Percentiles rank a stretch among this genome's conserved stretches.
phyloP scores from a whole-genome alignment of 2,888 invertebrate species.

The Seladonia tumulorum region DNA sequence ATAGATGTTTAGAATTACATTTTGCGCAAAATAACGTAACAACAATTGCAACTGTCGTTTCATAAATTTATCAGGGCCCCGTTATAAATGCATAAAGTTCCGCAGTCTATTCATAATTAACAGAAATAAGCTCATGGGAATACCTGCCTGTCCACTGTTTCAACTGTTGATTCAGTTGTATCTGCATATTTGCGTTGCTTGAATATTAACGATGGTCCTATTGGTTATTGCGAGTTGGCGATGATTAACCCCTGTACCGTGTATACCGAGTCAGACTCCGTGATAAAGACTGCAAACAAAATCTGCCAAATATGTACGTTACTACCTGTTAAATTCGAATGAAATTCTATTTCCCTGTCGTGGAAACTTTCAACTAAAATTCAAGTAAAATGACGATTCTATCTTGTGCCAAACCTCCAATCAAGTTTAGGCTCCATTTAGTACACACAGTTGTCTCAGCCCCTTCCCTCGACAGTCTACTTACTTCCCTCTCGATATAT shows the following conservation, averaged over 20 bases:
- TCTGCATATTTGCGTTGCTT: constrained; percentile 3
- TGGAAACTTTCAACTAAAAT: not conserved
- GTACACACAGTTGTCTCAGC: too few relatives aligned
- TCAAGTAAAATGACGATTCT: not conserved
- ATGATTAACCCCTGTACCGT: not conserved
- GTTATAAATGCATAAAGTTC: not conserved
- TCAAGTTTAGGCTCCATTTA: too few relatives aligned
- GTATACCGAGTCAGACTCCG: not conserved
- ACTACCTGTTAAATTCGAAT: not conserved
- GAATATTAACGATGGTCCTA: constrained; percentile 4
- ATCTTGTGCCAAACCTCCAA: too few relatives aligned
- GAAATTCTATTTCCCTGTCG: not conserved
- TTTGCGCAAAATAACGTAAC: too few relatives aligned
- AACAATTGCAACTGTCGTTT: not conserved
- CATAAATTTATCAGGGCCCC: not conserved
- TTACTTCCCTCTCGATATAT: too few relatives aligned
- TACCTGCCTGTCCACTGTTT: not conserved
- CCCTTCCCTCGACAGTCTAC: too few relatives aligned
- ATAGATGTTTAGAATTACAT: too few relatives aligned
- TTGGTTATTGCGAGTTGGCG: not conserved
- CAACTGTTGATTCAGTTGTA: constrained; percentile 2
- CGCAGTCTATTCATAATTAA: not conserved
- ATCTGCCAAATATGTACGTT: not conserved
- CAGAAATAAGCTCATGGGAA: constrained; percentile 1
- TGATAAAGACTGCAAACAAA: constrained; percentile 1